These are phyloP conservation scores for Ophion costatus DNA, from an alignment of 2,888 invertebrate genomes.

Conservation along the genomic window DNA sequence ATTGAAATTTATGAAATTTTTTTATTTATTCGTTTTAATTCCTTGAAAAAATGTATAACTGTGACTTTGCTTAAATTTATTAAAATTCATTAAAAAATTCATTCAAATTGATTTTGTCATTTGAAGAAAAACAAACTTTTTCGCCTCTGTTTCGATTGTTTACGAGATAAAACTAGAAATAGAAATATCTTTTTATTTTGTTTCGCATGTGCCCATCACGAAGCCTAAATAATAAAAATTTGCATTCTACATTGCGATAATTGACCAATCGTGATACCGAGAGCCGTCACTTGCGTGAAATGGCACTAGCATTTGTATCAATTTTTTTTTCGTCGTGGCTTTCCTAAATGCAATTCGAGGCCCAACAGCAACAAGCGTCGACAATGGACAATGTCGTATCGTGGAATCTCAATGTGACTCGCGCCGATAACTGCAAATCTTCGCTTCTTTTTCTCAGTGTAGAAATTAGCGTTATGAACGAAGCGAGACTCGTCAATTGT, in stretches of 20 bases:
- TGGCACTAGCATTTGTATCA: neutral
- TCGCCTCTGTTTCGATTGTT: too few relatives aligned
- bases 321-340: neutral
- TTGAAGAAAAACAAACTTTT: too few relatives aligned
- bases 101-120: neutral
- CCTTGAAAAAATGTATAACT: too few relatives aligned
- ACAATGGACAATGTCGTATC: neutral
- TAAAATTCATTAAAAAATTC: neutral
- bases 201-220: neutral
- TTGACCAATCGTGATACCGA: neutral
- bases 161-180: too few relatives aligned
- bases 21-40: too few relatives aligned
- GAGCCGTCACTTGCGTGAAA: neutral
- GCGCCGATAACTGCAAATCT: neutral
- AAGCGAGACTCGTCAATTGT: neutral
- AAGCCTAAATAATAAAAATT: neutral
- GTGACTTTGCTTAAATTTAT: neutral
- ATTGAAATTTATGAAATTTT: too few relatives aligned
- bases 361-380: neutral
- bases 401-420: neutral
- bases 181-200: neutral
- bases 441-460: neutral
- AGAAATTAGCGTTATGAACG: neutral
- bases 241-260: neutral
- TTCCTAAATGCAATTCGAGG: neutral